Evolutionary conservation across 2,113 vertebrate species (phyloP), one percentile per base, ranked within the genome.

Genomic region (Tautogolabrus adspersus): DNA sequence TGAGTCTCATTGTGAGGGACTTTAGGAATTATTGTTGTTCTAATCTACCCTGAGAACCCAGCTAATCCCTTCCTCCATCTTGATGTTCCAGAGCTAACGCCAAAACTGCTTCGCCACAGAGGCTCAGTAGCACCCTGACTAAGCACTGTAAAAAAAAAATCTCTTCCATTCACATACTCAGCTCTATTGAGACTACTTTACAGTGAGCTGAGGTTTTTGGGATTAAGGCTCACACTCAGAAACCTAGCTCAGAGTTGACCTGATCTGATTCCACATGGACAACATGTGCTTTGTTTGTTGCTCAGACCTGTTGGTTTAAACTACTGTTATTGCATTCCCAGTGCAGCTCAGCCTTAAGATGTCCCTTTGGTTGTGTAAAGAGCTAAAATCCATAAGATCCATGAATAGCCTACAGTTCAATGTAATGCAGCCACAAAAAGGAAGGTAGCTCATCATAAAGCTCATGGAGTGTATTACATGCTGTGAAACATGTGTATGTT

Each of bases 31-130:
- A 74, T 74, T 84, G 69, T 70, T 56, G 34, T 51, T 77, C 77
- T 87, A 88, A 91, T 90, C 84, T 78, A 79, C 73, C 81, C 81
- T 75, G 81, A 80, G 76, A 91, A 72, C 23, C 69, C 30, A 0
- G 19, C 42, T 82, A 91, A 92, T 88, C 86, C 84, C 79, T 60
- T 81, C 58, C 79, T 77, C 81, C 83, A 82, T 80, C 81, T 84
- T 68, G 67, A 81, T 83, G 73, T 79, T 81, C 75, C 72, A 40
- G 69, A 77, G 71, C 67, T 70, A 37, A 74, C 47, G 65, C 81
- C 85, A 75, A 69, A 87, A 81, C 49, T 73, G 59, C 69, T 59
- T 76, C 10, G 37, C 66, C 63, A 73, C 80, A 60, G 65, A 64
- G 42, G 21, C 84, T 79, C 82, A 77, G 81, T 54, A 51, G 67